phyloP scores from a whole-genome alignment of 2,797 vertebrate genomes.

The Lepidocolaptes lacrymiger region DNA sequence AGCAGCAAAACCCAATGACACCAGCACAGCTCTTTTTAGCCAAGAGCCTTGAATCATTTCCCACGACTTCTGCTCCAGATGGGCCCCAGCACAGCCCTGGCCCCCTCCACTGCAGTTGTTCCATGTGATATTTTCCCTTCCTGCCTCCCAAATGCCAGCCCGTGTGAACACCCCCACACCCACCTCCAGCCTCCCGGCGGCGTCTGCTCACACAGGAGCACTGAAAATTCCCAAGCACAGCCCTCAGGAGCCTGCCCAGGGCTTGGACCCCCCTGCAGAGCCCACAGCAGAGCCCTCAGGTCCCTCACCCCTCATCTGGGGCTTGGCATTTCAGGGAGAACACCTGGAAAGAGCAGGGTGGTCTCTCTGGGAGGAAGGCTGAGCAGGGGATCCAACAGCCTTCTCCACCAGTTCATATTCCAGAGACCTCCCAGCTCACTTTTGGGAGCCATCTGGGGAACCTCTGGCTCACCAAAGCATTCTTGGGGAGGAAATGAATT shows the following conservation, averaged over 20 bases:
- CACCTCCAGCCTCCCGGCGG: neutral
- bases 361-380: neutral
- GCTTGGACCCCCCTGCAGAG: neutral
- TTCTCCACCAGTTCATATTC: neutral
- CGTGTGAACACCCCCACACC: constrained; percentile 39
- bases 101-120: constrained; percentile 25
- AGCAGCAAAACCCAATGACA: neutral
- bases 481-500: neutral
- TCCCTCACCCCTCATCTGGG: neutral
- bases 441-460: neutral
- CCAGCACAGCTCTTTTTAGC: neutral
- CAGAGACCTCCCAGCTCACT: neutral
- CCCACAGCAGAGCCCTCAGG: neutral
- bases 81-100: neutral
- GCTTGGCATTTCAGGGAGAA: neutral
- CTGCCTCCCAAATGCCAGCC: constrained; percentile 36
- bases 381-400: neutral
- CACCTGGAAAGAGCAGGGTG: neutral
- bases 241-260: neutral
- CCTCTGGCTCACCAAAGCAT: neutral
- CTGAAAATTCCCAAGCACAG: neutral
- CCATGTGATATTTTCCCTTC: constrained; percentile 18
- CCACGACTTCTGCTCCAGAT: neutral
- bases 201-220: neutral
- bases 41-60: neutral